phyloP scores from a whole-genome alignment of 2,888 invertebrate genomes.

The Blastobasis adustella region DNA sequence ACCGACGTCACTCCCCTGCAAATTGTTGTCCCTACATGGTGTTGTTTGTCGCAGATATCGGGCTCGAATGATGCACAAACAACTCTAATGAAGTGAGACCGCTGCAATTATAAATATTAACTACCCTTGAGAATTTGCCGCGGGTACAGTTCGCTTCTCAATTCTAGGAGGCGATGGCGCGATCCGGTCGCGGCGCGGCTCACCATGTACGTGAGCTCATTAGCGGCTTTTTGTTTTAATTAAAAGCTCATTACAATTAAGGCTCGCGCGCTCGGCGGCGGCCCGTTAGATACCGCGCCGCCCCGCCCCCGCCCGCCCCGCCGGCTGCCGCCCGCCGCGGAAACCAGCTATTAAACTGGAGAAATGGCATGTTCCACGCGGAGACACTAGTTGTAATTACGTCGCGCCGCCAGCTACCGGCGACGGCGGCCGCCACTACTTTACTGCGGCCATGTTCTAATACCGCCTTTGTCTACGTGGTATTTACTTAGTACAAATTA shows the following conservation, averaged over 20 bases:
- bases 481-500: too few species aligned
- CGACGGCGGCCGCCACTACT: too few species aligned
- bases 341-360: constrained; percentile 12
- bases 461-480: too few species aligned
- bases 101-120: too few species aligned
- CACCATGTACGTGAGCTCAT: constrained; percentile 12
- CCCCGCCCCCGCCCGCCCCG: constrained; percentile 1
- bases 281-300: constrained; percentile 23
- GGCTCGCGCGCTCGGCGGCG: constrained; percentile 17
- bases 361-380: constrained; percentile 1
- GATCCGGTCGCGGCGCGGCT: background rate
- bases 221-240: constrained; percentile 35
- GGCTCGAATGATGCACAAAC: too few species aligned
- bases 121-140: too few species aligned
- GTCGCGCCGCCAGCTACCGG: too few species aligned
- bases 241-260: constrained; percentile 30
- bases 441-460: too few species aligned
- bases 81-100: too few species aligned
- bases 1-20: too few species aligned
- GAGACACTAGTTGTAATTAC: background rate
- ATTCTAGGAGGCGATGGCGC: background rate
- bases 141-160: background rate
- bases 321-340: constrained; percentile 2
- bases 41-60: too few species aligned
- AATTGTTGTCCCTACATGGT: too few species aligned